These are phyloP conservation scores for Tamandua tetradactyla DNA, from an alignment of 2,797 vertebrate species.

Conservation along the genomic window DNA sequence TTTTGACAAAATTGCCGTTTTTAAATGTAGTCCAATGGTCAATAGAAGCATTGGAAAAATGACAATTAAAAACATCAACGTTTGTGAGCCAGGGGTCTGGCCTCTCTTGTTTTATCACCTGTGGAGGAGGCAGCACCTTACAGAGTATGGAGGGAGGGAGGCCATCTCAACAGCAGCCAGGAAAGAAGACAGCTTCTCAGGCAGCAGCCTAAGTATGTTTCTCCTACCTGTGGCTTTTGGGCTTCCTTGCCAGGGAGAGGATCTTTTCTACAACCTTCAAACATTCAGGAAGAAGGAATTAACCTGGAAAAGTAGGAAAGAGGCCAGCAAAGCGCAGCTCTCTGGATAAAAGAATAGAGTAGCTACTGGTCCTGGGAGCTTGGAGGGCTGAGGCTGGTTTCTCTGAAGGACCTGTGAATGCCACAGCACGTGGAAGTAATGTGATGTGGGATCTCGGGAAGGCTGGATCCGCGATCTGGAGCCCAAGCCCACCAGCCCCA, in stretches of 20 bases:
- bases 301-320: not conserved
- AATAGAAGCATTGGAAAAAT: not conserved
- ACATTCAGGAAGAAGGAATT: not conserved
- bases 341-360: accelerated
- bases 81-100: too few relatives aligned
- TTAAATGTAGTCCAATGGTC: not conserved
- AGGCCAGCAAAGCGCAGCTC: too few relatives aligned
- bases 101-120: too few relatives aligned
- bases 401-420: not conserved
- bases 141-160: accelerated
- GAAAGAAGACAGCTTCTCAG: not conserved
- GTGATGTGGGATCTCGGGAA: not conserved
- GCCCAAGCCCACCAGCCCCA: not conserved
- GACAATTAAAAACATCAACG: not conserved
- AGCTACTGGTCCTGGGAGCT: accelerated
- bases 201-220: too few relatives aligned
- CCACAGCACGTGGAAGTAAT: accelerated
- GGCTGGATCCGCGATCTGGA: not conserved
- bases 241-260: not conserved
- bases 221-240: not conserved
- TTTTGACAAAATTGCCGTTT: not conserved
- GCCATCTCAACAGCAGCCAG: not conserved
- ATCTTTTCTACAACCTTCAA: not conserved
- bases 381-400: not conserved
- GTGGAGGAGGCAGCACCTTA: accelerated